Conservation (phyloP, 2,113 vertebrate species). For the Cinclus cinclus region DNA sequence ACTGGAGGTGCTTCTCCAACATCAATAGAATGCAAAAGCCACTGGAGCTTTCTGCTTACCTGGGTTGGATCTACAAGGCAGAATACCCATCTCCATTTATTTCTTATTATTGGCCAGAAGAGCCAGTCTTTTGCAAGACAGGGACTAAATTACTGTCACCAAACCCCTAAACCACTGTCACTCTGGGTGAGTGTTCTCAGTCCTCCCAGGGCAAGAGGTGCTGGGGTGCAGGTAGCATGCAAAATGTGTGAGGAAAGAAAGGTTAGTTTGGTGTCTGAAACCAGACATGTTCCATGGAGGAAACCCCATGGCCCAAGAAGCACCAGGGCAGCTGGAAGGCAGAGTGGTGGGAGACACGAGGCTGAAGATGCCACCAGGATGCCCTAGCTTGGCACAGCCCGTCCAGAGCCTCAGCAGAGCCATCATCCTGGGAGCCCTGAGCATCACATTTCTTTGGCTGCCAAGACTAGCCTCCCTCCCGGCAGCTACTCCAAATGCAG, state of each 20-base stretch:
- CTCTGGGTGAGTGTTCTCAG: not conserved
- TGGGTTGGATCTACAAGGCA: not conserved
- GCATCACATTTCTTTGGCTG: not conserved
- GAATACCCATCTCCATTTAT: not conserved
- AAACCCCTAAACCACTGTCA: not conserved
- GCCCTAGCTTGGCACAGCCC: not conserved
- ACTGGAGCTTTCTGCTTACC: not conserved
- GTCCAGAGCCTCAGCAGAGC: not conserved
- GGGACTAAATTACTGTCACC: not conserved
- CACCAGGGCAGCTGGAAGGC: not conserved
- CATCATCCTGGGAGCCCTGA: not conserved
- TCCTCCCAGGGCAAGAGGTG: not conserved
- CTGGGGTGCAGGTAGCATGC: not conserved
- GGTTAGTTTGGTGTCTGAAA: not conserved
- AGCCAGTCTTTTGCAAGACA: not conserved
- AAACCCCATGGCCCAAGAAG: not conserved
- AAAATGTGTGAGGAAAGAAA: not conserved
- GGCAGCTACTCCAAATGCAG: not conserved
- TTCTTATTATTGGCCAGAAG: not conserved
- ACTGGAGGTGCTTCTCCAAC: not conserved
- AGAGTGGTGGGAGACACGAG: fast-evolving
- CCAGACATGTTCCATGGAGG: not conserved
- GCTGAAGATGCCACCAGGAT: not conserved
- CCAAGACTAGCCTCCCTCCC: not conserved
- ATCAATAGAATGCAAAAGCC: not conserved